Conservation (phyloP, 1,140 invertebrate genomes). For the Drosophila trapezifrons region DNA sequence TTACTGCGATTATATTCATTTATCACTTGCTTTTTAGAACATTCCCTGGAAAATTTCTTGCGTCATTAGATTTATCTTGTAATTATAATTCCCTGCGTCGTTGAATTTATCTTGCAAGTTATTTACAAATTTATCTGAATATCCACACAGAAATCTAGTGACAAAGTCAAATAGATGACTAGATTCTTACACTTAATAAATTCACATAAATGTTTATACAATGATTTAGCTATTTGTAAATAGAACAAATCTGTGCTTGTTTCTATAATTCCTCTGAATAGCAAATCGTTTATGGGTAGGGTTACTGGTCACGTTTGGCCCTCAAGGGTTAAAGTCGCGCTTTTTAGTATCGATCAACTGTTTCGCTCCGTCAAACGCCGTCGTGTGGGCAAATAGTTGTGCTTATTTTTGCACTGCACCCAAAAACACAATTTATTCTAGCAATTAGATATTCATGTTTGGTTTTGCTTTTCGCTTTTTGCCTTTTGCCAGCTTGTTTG, state of each 20-base stretch:
- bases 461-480: constrained; percentile 5
- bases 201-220: neutral
- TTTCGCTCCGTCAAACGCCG: constrained; percentile 16
- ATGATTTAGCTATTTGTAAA: neutral
- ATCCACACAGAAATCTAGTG: neutral
- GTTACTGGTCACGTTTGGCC: neutral
- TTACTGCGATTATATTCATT: neutral
- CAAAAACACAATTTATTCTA: constrained; percentile 31
- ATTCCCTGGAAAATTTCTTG: neutral
- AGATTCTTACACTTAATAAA: neutral
- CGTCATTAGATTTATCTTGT: neutral
- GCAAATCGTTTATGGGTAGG: no score
- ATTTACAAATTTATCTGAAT: constrained; percentile 1
- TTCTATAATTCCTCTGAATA: neutral
- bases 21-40: neutral
- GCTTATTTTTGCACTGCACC: constrained; percentile 25
- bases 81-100: neutral
- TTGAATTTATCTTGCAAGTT: neutral
- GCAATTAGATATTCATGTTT: constrained; percentile 32
- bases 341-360: constrained; percentile 23
- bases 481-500: constrained; percentile 5
- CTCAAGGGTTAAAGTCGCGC: constrained; percentile 11
- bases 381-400: constrained; percentile 22
- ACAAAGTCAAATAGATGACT: neutral
- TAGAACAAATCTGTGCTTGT: neutral